Evolutionary conservation across 2,113 vertebrate genomes (phyloP).

Genomic region (Struthio camelus): DNA sequence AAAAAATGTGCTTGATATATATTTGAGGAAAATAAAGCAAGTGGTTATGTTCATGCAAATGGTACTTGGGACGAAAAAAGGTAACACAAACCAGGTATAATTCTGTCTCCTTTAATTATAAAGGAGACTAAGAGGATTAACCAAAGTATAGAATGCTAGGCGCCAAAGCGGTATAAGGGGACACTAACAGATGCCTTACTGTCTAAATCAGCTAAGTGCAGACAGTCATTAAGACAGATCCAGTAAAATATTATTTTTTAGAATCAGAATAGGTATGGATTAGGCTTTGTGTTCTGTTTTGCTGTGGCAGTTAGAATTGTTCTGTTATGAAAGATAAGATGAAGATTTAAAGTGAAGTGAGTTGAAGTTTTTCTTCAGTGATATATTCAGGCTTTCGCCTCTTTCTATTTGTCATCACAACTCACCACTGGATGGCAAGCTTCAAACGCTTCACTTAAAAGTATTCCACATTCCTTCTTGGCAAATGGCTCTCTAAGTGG

Average conservation of each 20-base stretch:
- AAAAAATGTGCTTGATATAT: fast-evolving
- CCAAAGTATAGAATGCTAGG: not conserved
- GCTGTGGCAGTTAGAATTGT: not conserved
- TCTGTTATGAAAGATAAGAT: not conserved
- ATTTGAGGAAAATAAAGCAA: not conserved
- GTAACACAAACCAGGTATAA: fast-evolving
- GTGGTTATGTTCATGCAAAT: not conserved
- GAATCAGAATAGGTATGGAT: not conserved
- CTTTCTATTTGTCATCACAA: not conserved
- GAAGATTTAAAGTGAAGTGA: not conserved
- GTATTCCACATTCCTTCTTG: slow-evolving; percentile 89
- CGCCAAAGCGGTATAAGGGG: not conserved
- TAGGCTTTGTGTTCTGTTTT: not conserved
- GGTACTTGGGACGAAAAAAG: not conserved
- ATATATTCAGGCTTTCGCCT: not conserved
- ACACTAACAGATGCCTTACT: not conserved
- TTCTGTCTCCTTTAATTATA: not conserved
- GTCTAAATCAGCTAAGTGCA: not conserved
- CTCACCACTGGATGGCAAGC: slow-evolving; percentile 96
- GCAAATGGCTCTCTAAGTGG: slow-evolving; percentile 92
- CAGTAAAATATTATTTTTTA: not conserved
- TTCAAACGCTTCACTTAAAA: slow-evolving; percentile 91
- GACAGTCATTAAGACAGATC: not conserved
- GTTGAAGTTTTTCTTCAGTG: not conserved
- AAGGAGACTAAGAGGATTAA: not conserved